Evolutionary conservation across 2,113 vertebrate species (phyloP).

Genomic region (Ranitomeya variabilis): DNA sequence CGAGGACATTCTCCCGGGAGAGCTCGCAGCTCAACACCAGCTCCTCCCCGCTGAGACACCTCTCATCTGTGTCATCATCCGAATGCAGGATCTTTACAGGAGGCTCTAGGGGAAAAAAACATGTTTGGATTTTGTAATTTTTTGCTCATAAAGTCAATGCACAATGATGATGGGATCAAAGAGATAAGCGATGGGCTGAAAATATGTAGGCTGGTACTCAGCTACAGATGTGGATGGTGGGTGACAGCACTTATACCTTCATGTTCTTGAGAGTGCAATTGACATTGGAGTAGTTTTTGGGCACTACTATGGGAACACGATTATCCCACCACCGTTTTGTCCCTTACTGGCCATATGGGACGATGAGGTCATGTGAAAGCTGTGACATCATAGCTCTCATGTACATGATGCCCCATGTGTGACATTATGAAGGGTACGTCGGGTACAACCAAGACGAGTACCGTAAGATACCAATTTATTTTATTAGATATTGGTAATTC

Average conservation of each 20-base stretch:
- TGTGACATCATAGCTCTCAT: not conserved
- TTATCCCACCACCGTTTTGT: not conserved
- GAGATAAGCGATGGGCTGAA: too few species aligned
- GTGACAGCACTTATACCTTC: not conserved
- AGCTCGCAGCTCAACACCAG: constrained; percentile 89
- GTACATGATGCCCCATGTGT: not conserved
- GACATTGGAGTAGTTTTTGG: not conserved
- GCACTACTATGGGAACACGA: not conserved
- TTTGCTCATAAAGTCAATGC: not conserved
- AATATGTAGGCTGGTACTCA: not conserved
- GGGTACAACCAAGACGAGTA: not conserved
- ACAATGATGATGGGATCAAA: too few species aligned
- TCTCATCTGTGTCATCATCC: constrained; percentile 73
- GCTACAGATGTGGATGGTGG: not conserved
- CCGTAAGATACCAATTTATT: too few species aligned
- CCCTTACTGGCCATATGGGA: not conserved
- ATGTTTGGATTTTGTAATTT: not conserved
- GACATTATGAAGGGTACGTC: not conserved
- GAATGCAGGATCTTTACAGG: constrained; percentile 82
- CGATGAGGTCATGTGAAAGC: not conserved
- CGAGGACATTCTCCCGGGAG: constrained; percentile 71
- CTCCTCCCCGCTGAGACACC: constrained; percentile 76
- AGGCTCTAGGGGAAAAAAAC: constrained; percentile 71
- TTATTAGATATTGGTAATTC: too few species aligned
- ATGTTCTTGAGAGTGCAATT: not conserved